These are phyloP conservation scores for Bombus breviceps DNA, from an alignment of 1,140 invertebrate genomes.

Conservation along the genomic window DNA sequence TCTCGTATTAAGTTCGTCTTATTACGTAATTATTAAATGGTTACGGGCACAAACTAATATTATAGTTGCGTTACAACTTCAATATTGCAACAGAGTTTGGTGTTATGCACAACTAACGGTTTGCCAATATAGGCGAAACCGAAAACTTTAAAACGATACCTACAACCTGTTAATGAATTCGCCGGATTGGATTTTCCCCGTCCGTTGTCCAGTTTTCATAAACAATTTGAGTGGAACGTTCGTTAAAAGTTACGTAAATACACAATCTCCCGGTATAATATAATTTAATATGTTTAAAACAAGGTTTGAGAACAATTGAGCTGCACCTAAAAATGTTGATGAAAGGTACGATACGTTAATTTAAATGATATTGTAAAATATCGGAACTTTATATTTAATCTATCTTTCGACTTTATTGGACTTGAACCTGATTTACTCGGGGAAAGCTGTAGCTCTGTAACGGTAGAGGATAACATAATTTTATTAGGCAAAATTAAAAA, in stretches of 20 bases:
- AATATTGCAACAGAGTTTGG: conserved; percentile 18
- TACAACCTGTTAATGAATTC: not conserved
- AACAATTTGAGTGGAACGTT: not conserved
- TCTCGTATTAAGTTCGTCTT: conserved; percentile 4
- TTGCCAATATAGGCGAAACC: conserved; percentile 5
- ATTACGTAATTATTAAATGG: conserved; percentile 44
- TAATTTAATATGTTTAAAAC: no score
- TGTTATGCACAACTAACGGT: conserved; percentile 15
- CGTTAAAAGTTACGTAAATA: not conserved
- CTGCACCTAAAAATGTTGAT: no score
- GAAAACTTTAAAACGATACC: conserved; percentile 23
- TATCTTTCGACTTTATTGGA: no score
- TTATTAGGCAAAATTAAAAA: no score
- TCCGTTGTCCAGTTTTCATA: not conserved
- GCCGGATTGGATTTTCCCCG: not conserved
- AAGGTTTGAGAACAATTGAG: no score
- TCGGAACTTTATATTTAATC: no score
- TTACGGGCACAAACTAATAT: conserved; percentile 28
- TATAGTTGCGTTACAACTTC: conserved; percentile 31
- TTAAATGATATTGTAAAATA: no score
- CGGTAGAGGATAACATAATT: no score
- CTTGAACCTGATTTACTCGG: no score
- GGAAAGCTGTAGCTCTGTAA: no score
- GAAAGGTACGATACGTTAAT: no score
- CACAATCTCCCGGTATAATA: no score